Base-by-base conservation (phyloP, 1,140 invertebrate genomes). In the Acromyrmex heyeri region DNA sequence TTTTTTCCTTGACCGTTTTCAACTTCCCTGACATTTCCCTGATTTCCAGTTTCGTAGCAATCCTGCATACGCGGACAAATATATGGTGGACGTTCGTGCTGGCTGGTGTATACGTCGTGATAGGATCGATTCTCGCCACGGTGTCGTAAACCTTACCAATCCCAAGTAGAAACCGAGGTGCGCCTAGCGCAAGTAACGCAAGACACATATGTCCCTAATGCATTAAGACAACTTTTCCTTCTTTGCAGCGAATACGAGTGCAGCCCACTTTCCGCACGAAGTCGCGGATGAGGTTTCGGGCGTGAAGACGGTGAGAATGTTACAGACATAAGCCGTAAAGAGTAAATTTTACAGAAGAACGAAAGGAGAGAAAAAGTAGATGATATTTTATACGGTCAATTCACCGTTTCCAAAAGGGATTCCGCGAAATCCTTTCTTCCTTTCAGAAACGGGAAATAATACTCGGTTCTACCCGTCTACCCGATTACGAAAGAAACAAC, bases 201-300 rank as follows among this genome's bases (percentile, higher is more conserved):
- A 48, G 64, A 59, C 30, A 61, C 67, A 83, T 75, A 34, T 55
- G 70, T 61, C 79, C 69, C 55, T 83, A 48, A 83, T 83, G 79
- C 79, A 83, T 83, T 73, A 83, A 50, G 55, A 61, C 79, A 73
- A 83, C 69, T 83, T 83, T 83, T 73, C 34, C 65, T 72, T 44
- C 79, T 24, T 30, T 21, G n/a, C 48, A 6, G 12, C 64, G 67
- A 50, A 73, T 75, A 61, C 62, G 38, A 34, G 2, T 55, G 18
- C 55, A 61, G 62, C 24, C 79, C 53, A 73, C 38, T 83, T 83
- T 75, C n/a, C 44, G 18, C 67, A 12, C 14, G 44, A 61, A 48
- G 38, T 34, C 55, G 69, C 55, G 69, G 14, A 83, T 83, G 79
- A 5, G 61, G 69, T 62, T 73, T 75, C 55, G 21, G 69, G 38